Evolutionary conservation across 64 coral and sea anemone genomes (phyloP).

Genomic region (Pocillopora damicornis): DNA sequence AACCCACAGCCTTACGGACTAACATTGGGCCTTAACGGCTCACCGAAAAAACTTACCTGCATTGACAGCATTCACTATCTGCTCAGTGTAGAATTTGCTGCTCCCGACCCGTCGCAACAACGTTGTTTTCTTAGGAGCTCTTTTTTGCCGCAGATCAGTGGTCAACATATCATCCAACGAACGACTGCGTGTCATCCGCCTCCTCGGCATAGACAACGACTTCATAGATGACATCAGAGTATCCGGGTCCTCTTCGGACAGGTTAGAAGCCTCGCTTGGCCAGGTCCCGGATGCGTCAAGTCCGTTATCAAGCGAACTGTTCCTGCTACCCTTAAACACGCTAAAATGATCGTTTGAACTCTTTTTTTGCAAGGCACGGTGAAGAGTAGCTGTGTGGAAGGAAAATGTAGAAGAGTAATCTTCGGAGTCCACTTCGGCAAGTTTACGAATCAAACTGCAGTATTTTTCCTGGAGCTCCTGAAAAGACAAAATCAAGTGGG

Average conservation of each 20-base stretch:
- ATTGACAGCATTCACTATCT: slow-evolving; percentile 38
- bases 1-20: too few relatives aligned
- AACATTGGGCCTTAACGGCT: too few relatives aligned
- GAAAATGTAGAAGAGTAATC: slow-evolving; percentile 44
- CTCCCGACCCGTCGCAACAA: slow-evolving; percentile 59
- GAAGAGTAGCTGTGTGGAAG: slow-evolving; percentile 59
- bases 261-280: slow-evolving; percentile 16
- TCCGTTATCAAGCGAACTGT: slow-evolving; percentile 1
- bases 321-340: background rate
- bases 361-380: slow-evolving; percentile 29
- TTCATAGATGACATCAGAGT: slow-evolving; percentile 25
- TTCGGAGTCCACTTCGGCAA: slow-evolving; percentile 51
- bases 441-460: slow-evolving; percentile 9
- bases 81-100: slow-evolving; percentile 83
- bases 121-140: slow-evolving; percentile 30
- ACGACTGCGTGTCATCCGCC: slow-evolving; percentile 81
- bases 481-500: background rate
- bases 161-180: slow-evolving; percentile 87
- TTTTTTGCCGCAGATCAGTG: slow-evolving; percentile 14
- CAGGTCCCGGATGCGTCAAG: slow-evolving; percentile 41
- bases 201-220: slow-evolving; percentile 12
- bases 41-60: slow-evolving; percentile 36
- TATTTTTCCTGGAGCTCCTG: slow-evolving; percentile 42
- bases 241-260: slow-evolving; percentile 57
- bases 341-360: slow-evolving; percentile 48